These are phyloP conservation scores for Strigamia crassipes DNA, from an alignment of 2,888 invertebrate genomes.

Conservation along the genomic window DNA sequence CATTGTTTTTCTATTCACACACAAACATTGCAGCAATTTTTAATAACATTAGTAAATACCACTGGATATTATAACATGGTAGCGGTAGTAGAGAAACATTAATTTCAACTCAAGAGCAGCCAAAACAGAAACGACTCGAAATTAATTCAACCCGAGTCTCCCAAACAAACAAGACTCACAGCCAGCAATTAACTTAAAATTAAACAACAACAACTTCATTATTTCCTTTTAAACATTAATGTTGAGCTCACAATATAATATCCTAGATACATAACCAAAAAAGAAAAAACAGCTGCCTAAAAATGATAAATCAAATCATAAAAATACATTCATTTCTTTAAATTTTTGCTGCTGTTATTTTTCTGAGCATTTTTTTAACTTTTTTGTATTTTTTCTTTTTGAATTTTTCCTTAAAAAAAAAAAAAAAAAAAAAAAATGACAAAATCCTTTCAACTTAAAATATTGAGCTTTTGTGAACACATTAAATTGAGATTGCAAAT, in stretches of 20 bases:
- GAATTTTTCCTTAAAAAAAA: background rate
- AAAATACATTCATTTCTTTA: background rate
- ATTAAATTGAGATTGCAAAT: background rate
- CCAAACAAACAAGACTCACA: background rate
- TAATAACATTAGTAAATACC: conserved; percentile 7
- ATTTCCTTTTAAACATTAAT: background rate
- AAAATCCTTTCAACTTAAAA: background rate
- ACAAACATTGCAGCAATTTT: conserved; percentile 12
- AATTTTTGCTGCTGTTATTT: background rate
- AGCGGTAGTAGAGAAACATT: background rate
- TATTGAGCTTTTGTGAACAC: background rate
- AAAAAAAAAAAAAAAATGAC: background rate
- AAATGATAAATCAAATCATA: conserved; percentile 11
- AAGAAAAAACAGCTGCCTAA: conserved; percentile 5
- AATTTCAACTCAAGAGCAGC: background rate
- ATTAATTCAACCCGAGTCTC: conserved; percentile 8
- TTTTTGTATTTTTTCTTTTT: background rate
- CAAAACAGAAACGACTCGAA: background rate
- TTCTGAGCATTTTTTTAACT: conserved; percentile 13
- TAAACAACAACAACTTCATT: conserved; percentile 15
- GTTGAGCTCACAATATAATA: conserved; percentile 18
- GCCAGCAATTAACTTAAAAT: conserved; percentile 15
- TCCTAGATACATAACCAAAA: background rate
- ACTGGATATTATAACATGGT: conserved; percentile 15
- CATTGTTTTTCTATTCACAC: background rate